phyloP scores from a whole-genome alignment of 1,140 invertebrate species.

The Sitodiplosis mosellana region DNA sequence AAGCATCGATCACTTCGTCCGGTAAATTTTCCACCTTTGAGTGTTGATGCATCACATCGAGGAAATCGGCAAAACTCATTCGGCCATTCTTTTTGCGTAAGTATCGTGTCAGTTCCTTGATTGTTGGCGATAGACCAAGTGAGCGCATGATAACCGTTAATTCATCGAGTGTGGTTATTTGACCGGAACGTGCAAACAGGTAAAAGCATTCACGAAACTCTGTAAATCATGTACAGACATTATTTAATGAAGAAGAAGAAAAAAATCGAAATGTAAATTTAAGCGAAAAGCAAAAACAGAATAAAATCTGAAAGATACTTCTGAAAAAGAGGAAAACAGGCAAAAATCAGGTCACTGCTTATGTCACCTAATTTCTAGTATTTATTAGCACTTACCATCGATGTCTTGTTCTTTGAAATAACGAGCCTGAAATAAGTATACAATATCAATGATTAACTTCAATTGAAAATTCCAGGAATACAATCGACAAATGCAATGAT shows the following conservation, averaged over 20 bases:
- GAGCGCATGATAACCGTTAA: constrained; percentile 87
- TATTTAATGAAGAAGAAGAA: too few species aligned
- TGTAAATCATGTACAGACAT: constrained; percentile 26
- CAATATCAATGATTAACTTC: neutral
- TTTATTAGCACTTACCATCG: constrained; percentile 37
- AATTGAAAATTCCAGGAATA: neutral
- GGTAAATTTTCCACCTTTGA: constrained; percentile 71
- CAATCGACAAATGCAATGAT: neutral
- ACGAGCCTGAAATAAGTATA: constrained; percentile 51
- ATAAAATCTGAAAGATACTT: neutral
- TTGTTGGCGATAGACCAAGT: constrained; percentile 80
- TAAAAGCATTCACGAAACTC: constrained; percentile 92
- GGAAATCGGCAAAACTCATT: constrained; percentile 88
- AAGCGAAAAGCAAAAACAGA: too few species aligned
- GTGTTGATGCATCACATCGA: constrained; percentile 89
- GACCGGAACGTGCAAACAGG: constrained; percentile 70
- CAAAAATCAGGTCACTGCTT: neutral
- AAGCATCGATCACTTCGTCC: constrained; percentile 75
- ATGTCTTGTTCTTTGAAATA: constrained; percentile 72
- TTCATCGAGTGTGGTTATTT: constrained; percentile 75
- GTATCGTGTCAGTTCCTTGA: constrained; percentile 71
- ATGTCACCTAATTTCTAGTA: neutral
- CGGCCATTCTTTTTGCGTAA: constrained; percentile 71
- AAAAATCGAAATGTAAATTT: too few species aligned
- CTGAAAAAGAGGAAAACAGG: neutral